Base-by-base conservation (phyloP, 2,113 vertebrate species). In the Sceloporus tristichus region DNA sequence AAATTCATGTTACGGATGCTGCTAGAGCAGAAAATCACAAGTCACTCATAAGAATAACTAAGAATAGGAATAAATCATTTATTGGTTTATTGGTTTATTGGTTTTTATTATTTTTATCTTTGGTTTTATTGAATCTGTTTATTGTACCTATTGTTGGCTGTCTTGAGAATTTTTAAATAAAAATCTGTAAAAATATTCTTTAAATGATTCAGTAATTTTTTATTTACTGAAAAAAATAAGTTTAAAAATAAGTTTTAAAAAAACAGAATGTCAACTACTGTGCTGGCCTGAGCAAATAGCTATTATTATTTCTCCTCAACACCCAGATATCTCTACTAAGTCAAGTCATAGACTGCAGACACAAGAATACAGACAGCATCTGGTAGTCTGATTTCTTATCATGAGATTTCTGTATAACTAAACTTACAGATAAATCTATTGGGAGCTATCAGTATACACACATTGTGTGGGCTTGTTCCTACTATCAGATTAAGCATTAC, bases 301-400 rank as follows among this genome's bases (percentile, higher is more conserved):
- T 34, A 3, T 53, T 66, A 21, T 76, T 82, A 53, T 76, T 54
- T 88, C 10, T 66, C 80, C 62, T 1, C 62, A 74, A 74, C 23
- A 27, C n/a, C 54, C 54, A 53, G 74, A 65, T 5, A 70, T 70
- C 62, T 56, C 77, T n/a, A 65, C 9, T 62, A 80, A 87, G 34
- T 38, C 56, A 77, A 38, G 59, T 40, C 65, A 54, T 81, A 78
- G 71, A 88, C 71, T 54, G 65, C 73, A 82, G 74, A 56, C 62
- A 70, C n/a, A 70, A 56, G 29, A 77, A 78, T 83, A 71, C 74
- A 78, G 59, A 40, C 59, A 21, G 42, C 56, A 88, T 88, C 87
- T 88, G 74, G 59, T 68, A 75, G 65, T 8, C 80, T 68, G 62
- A 84, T 84, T 84, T 70, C 81, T 88, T 88, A 88, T 88, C 87